A percentile compares a stretch with the other conserved stretches of the same genome.
These are phyloP conservation scores for Drosophila ambigua DNA, from an alignment of 1,140 invertebrate genomes.

Conservation along the genomic window DNA sequence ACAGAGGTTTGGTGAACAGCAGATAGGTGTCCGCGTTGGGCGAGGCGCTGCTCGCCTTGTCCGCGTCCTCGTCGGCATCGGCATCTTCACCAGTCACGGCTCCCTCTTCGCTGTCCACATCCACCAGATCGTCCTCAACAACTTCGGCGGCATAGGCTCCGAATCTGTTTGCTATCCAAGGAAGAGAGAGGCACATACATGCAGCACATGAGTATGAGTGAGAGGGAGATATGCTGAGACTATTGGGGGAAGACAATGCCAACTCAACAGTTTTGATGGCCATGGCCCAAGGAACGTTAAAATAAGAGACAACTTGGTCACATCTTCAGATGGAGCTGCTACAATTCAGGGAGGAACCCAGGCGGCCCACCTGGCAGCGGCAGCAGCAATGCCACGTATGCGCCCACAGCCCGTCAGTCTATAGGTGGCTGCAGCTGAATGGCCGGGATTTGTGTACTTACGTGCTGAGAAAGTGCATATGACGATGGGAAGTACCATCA, in stretches of 20 bases:
- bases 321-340: neutral
- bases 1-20: conserved; percentile 94
- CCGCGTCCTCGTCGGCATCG: conserved; percentile 88
- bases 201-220: conserved; percentile 34
- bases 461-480: conserved; percentile 86
- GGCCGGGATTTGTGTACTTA: conserved; percentile 79
- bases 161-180: conserved; percentile 85
- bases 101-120: conserved; percentile 89
- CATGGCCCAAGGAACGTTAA: neutral
- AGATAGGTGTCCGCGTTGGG: conserved; percentile 96
- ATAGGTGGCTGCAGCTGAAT: neutral
- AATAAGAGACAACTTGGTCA: too few relatives aligned
- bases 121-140: conserved; percentile 90
- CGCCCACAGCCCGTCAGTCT: conserved; percentile 15
- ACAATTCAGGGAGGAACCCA: too few relatives aligned
- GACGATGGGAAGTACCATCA: conserved; percentile 86
- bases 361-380: conserved; percentile 2
- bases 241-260: conserved; percentile 36
- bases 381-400: conserved; percentile 37
- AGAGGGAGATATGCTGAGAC: conserved; percentile 19
- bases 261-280: conserved; percentile 68
- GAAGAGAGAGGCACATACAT: conserved; percentile 6
- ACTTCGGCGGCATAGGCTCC: conserved; percentile 90
- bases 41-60: conserved; percentile 88
- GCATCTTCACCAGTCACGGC: conserved; percentile 87